Percentiles rank a stretch among this genome's conserved stretches.
Conservation (phyloP, 1,140 invertebrate species). For the Drosophila murphyi region DNA sequence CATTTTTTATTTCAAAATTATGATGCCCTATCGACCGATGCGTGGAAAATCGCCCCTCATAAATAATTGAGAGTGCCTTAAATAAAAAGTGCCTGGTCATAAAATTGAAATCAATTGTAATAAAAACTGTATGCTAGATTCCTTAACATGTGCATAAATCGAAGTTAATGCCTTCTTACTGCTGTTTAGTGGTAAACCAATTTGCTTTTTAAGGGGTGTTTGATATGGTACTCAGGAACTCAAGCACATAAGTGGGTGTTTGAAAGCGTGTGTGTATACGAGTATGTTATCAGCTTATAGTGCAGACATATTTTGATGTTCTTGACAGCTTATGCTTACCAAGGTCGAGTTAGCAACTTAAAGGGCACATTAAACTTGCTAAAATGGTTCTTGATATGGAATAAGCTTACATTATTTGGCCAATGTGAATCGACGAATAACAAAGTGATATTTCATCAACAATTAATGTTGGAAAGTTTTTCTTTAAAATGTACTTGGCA, state of each 20-base stretch:
- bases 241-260: not conserved
- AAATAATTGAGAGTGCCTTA: slow-evolving; percentile 25
- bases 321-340: not conserved
- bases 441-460: no score
- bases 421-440: no score
- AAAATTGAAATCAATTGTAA: slow-evolving; percentile 27
- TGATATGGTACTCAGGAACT: not conserved
- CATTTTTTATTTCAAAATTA: slow-evolving; percentile 10
- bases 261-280: not conserved
- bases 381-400: no score
- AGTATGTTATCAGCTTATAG: not conserved
- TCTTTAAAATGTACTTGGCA: not conserved
- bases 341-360: not conserved
- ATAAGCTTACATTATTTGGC: no score
- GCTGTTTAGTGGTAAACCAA: not conserved
- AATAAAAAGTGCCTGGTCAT: slow-evolving; percentile 9
- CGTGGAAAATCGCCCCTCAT: slow-evolving; percentile 31
- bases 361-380: no score
- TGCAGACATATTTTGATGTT: not conserved
- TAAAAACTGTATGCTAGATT: not conserved
- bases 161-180: not conserved
- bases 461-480: no score
- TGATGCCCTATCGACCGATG: slow-evolving; percentile 11
- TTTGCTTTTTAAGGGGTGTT: slow-evolving; percentile 1
- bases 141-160: not conserved